These are phyloP conservation scores for Hippopotamyrus pictus DNA, from an alignment of 2,797 vertebrate genomes.

Conservation along the genomic window DNA sequence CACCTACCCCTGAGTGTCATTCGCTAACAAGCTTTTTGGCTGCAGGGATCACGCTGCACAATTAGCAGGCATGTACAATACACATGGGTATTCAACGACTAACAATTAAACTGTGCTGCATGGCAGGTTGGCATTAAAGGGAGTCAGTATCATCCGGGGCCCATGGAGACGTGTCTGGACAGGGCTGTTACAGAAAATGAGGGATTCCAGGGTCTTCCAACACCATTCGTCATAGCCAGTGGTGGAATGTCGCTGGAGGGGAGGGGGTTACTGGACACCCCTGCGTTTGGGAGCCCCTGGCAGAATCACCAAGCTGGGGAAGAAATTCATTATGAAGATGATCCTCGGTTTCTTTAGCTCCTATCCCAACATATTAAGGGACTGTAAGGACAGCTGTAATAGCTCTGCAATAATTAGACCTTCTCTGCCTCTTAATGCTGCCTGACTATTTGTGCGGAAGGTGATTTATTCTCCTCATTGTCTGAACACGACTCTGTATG, in stretches of 20 bases:
- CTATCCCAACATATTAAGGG: background rate
- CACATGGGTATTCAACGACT: background rate
- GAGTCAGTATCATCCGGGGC: background rate
- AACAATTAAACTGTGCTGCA: background rate
- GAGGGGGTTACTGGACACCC: background rate
- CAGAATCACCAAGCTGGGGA: background rate
- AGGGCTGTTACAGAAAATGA: background rate
- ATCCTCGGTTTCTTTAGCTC: background rate
- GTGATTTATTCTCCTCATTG: background rate
- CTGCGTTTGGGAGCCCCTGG: background rate
- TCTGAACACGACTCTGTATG: background rate
- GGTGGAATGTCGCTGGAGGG: background rate
- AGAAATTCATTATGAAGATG: background rate
- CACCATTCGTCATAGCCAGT: background rate
- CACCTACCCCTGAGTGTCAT: background rate
- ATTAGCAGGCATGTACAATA: background rate
- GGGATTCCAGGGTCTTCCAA: background rate
- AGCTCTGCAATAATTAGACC: background rate
- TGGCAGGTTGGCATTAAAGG: background rate
- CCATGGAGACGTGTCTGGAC: background rate
- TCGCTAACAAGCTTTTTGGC: background rate
- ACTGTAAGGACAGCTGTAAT: background rate
- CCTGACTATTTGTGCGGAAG: background rate
- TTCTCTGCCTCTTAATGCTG: background rate
- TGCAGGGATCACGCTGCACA: background rate